Base-by-base conservation (phyloP, 2,797 vertebrate species). In the Salarias fasciatus region DNA sequence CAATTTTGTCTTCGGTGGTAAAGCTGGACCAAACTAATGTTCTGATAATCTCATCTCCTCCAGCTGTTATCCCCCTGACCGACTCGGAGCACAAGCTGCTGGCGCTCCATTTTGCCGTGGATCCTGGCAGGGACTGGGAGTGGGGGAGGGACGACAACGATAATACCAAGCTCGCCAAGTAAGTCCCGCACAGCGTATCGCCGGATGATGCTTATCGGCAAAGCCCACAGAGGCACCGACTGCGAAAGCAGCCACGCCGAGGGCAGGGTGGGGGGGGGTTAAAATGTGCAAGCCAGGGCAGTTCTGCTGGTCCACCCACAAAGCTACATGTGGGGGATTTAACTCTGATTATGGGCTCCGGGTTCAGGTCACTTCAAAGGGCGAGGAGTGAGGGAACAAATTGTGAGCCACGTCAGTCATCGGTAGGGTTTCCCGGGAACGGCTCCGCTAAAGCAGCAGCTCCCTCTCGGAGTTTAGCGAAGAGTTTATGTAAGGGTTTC, bases 21-120 rank as follows among this genome's bases (percentile, higher is more conserved):
- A 60, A 78, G 43, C 64, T 50, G 45, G 63, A 69, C 79, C 60
- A 66, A 79, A 74, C 72, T 80, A 75, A 87, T 68, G 69, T 55
- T 69, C 67, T 55, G 38, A 68, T 79, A 69, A 77, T 86, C 76
- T 86, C 65, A 41, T 83, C 77, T 89, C 70, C 92, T 94, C 72
- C 91, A 99, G 97, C 98, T 53, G 94, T 99, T 86, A 98, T 99
- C 88, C 98, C 98, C 47, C 91, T 99, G 90, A 99, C 97, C 0
- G 98, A 99, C 86, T 98, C 96, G 0, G 96, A 98, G 92, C 98
- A 99, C 94, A 98, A 95, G 92, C 92, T 99, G 87, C 93, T 99
- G 88, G 94, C 96, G 37, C 94, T 99, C 90, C 98, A 99, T 92
- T 99, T 99, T 67, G 97, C 97, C 0, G 95, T 98, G 73, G 98